Evolutionary conservation across 2,888 invertebrate genomes (phyloP).

Genomic region (Galerucella calmariensis): DNA sequence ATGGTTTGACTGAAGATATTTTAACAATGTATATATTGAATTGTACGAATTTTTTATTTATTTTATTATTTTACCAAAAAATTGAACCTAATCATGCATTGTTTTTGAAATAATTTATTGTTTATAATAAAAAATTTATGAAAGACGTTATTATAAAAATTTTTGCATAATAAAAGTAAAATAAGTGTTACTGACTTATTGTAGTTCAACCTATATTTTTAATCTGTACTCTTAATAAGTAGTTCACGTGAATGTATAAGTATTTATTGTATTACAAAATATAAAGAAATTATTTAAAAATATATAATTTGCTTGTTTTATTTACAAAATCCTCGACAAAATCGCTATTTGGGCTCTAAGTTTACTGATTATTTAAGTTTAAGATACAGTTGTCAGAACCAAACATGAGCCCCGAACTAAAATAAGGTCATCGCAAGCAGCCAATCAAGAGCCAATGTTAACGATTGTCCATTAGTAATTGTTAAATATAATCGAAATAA

Average conservation of each 20-base stretch:
- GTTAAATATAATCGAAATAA: too few species aligned
- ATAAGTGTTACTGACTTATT: not conserved
- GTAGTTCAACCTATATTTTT: not conserved
- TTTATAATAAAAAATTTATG: too few species aligned
- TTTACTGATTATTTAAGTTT: too few species aligned
- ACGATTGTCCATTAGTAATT: too few species aligned
- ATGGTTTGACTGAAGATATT: conserved; percentile 50
- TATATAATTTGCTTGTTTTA: not conserved
- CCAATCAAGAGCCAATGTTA: too few species aligned
- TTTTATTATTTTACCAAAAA: not conserved
- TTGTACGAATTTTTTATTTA: not conserved
- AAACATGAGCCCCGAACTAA: too few species aligned
- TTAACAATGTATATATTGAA: not conserved
- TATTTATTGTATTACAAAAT: conserved; percentile 15
- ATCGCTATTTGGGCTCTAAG: too few species aligned
- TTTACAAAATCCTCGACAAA: not conserved
- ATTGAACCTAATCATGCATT: not conserved
- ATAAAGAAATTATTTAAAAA: not conserved
- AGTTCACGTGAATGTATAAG: not conserved
- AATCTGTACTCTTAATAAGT: not conserved
- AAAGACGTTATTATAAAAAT: not conserved
- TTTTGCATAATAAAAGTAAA: not conserved
- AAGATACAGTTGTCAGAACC: too few species aligned
- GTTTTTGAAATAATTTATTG: too few species aligned
- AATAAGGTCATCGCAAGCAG: too few species aligned